Percentiles rank a stretch among this genome's conserved stretches.
Conservation (phyloP, 2,888 invertebrate species). For the Cataglyphis cursor region DNA sequence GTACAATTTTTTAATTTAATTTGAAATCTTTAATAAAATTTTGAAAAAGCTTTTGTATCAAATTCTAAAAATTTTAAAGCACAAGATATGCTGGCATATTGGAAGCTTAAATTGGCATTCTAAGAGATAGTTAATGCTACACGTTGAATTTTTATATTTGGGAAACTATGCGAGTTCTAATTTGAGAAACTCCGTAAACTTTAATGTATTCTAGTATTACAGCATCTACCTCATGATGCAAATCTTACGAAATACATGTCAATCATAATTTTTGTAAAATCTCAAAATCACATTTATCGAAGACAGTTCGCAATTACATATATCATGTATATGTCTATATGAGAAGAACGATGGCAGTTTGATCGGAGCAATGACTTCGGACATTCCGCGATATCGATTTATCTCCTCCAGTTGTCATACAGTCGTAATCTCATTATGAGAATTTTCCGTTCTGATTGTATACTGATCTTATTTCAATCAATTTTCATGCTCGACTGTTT, state of each 20-base stretch:
- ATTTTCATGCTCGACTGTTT: background rate
- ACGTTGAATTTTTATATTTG: background rate
- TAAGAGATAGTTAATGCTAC: background rate
- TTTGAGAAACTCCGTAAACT: background rate
- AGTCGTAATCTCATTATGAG: constrained; percentile 25
- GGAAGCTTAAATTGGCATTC: background rate
- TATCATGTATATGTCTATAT: background rate
- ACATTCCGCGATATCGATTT: constrained; percentile 40
- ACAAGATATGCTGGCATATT: background rate
- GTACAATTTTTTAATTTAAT: background rate
- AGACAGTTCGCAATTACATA: constrained; percentile 16
- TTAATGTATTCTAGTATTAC: background rate
- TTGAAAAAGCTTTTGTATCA: background rate
- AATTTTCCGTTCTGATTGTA: constrained; percentile 1
- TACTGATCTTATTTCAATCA: background rate
- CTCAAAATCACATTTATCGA: constrained; percentile 1
- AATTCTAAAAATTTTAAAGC: background rate
- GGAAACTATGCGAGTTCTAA: background rate
- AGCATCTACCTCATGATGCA: constrained; percentile 17
- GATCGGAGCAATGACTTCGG: constrained; percentile 58
- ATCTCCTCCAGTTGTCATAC: background rate
- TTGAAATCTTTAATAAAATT: background rate
- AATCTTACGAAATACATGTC: constrained; percentile 19
- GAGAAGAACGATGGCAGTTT: constrained; percentile 40
- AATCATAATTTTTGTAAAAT: constrained; percentile 9